Conservation (phyloP, 1,140 invertebrate species). For the Drosophila equinoxialis region DNA sequence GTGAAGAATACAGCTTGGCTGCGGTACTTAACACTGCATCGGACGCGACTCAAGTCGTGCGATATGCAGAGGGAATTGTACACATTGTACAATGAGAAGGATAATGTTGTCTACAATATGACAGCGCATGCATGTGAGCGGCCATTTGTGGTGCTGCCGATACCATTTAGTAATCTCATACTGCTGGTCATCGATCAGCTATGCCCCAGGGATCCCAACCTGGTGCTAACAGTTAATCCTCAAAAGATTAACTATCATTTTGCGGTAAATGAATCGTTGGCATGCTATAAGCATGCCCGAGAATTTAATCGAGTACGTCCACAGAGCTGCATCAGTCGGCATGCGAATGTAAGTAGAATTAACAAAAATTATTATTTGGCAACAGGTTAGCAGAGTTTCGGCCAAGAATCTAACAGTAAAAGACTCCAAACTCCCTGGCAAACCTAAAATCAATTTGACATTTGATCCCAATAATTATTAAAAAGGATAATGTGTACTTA, state of each 20-base stretch:
- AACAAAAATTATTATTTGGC: too few species aligned
- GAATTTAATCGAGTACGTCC: conserved; percentile 86
- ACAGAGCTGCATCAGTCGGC: conserved; percentile 87
- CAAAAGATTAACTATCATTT: conserved; percentile 85
- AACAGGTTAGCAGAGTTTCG: too few species aligned
- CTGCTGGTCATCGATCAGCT: conserved; percentile 90
- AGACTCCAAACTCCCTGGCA: too few species aligned
- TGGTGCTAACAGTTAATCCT: conserved; percentile 85
- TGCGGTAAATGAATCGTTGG: conserved; percentile 84
- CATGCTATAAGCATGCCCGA: conserved; percentile 86
- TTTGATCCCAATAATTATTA: too few species aligned
- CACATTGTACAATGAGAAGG: conserved; percentile 79
- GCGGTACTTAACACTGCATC: conserved; percentile 86
- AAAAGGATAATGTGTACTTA: too few species aligned
- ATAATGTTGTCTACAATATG: conserved; percentile 79
- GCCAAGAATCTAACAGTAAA: too few species aligned
- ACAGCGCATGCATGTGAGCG: conserved; percentile 84
- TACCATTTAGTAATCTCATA: conserved; percentile 92
- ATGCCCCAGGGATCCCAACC: conserved; percentile 84
- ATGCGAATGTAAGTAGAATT: conserved; percentile 86
- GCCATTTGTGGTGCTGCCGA: conserved; percentile 92
- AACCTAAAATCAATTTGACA: too few species aligned
- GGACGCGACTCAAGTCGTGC: conserved; percentile 85
- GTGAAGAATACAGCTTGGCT: conserved; percentile 65
- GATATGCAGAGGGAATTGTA: conserved; percentile 82